Percentiles rank a stretch among this genome's conserved stretches.
Evolutionary conservation across 1,140 invertebrate genomes (phyloP).

Genomic region (Magallana gigas): DNA sequence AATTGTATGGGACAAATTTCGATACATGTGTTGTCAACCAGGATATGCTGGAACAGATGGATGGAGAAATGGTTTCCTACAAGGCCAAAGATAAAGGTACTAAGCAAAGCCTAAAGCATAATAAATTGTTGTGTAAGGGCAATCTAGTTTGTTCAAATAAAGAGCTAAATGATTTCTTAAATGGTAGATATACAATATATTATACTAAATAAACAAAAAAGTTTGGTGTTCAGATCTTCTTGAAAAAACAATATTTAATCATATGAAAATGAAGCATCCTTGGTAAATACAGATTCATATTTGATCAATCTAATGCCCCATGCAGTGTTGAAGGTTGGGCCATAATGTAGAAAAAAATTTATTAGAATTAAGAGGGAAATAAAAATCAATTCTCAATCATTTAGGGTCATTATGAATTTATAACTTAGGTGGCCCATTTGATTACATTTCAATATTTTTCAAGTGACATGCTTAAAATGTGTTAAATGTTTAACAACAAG

Average conservation of each 20-base stretch:
- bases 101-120: slow-evolving; percentile 20
- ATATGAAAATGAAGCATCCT: slow-evolving; percentile 37
- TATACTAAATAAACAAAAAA: no score
- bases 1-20: slow-evolving; percentile 55
- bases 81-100: slow-evolving; percentile 55
- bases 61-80: slow-evolving; percentile 45
- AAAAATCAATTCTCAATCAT: slow-evolving; percentile 2
- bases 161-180: no score
- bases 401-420: neutral
- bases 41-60: slow-evolving; percentile 55
- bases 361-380: slow-evolving; percentile 16
- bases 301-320: neutral
- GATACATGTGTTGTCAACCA: slow-evolving; percentile 51
- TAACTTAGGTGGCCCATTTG: neutral
- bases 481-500: slow-evolving; percentile 16
- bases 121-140: neutral
- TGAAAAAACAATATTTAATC: neutral
- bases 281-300: slow-evolving; percentile 23
- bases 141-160: no score
- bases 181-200: no score
- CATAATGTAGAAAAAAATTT: neutral
- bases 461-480: slow-evolving; percentile 17
- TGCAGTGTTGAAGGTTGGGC: neutral
- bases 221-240: no score
- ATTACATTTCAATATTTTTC: slow-evolving; percentile 28